phyloP scores from a whole-genome alignment of 2,888 invertebrate species.

The Pogonocherus hispidulus region DNA sequence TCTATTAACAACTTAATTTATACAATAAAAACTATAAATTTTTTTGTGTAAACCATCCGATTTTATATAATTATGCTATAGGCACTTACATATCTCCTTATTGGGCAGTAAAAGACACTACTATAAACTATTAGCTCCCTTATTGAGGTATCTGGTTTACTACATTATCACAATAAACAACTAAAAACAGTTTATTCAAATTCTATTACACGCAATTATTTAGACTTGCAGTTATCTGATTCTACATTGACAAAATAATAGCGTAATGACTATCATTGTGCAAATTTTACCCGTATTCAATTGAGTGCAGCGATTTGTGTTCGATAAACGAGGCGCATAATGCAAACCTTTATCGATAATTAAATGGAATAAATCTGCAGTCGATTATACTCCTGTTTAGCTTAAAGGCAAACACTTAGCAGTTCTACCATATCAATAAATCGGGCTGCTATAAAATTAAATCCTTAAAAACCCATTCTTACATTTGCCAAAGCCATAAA shows the following conservation, averaged over 20 bases:
- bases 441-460: conserved; percentile 40
- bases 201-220: background rate
- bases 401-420: conserved; percentile 35
- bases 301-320: conserved; percentile 10
- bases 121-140: background rate
- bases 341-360: conserved; percentile 35
- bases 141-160: background rate
- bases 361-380: conserved; percentile 39
- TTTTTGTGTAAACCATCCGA: no score
- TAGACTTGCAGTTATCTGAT: conserved; percentile 1
- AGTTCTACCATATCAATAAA: conserved; percentile 36
- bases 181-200: background rate
- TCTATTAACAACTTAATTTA: no score
- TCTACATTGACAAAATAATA: background rate
- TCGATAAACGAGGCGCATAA: conserved; percentile 33
- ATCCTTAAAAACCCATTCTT: conserved; percentile 49
- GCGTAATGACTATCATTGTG: conserved; percentile 7
- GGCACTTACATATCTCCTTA: background rate
- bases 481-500: conserved; percentile 54
- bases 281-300: conserved; percentile 5
- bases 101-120: background rate
- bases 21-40: no score
- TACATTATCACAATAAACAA: background rate
- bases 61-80: no score
- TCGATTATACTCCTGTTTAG: conserved; percentile 38